These are phyloP conservation scores for Rhinolophus sinicus DNA, from an alignment of 2,113 vertebrate genomes.

Conservation along the genomic window DNA sequence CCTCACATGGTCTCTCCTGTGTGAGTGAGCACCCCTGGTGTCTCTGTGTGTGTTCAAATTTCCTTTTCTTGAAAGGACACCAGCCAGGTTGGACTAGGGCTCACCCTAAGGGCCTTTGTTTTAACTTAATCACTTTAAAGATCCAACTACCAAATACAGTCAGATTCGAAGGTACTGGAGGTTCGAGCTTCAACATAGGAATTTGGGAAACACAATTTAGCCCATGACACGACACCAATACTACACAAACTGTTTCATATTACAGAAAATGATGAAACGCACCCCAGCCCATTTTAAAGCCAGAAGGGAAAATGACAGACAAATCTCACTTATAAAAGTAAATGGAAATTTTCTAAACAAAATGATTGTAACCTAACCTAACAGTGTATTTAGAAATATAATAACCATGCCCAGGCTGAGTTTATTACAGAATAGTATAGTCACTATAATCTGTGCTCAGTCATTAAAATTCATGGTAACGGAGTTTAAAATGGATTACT, in stretches of 20 bases:
- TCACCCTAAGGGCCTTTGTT: background rate
- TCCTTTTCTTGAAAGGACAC: background rate
- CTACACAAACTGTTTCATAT: background rate
- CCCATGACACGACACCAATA: background rate
- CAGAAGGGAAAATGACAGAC: background rate
- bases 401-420: background rate
- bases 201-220: background rate
- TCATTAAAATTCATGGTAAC: background rate
- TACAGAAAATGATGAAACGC: background rate
- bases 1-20: background rate
- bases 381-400: conserved; percentile 1
- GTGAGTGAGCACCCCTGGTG: background rate
- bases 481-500: background rate
- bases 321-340: background rate
- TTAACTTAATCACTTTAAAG: background rate
- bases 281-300: background rate
- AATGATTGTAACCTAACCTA: background rate
- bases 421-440: conserved; percentile 29
- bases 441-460: background rate
- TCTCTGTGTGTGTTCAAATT: background rate
- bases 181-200: background rate
- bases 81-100: background rate
- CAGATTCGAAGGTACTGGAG: background rate
- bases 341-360: conserved; percentile 6
- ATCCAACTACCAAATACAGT: background rate